Evolutionary conservation across 2,113 vertebrate genomes (phyloP).

Genomic region (Hydrochoerus hydrochaeris): DNA sequence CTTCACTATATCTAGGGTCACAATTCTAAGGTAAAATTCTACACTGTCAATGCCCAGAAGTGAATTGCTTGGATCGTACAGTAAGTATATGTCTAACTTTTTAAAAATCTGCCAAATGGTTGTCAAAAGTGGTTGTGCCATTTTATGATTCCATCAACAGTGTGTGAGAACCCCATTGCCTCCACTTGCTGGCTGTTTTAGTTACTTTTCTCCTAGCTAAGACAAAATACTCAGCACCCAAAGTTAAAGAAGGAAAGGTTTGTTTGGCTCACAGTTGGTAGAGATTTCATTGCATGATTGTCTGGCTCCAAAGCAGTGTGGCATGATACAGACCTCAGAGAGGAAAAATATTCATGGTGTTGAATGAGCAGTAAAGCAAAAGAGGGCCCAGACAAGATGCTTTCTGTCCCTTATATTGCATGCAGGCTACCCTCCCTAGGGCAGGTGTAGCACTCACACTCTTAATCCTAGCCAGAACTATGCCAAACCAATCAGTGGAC

Average conservation of each 20-base stretch:
- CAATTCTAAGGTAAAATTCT: background rate
- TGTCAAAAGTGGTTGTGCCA: background rate
- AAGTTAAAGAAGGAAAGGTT: background rate
- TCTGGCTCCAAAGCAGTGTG: background rate
- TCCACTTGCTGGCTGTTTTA: background rate
- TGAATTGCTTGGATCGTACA: background rate
- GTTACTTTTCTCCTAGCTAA: background rate
- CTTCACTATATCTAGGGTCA: background rate
- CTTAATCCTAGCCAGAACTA: background rate
- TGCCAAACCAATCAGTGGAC: background rate
- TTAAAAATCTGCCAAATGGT: background rate
- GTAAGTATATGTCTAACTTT: background rate
- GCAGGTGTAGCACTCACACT: background rate
- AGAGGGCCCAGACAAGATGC: background rate
- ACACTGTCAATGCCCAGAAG: background rate
- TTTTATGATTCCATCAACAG: background rate
- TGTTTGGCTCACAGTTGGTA: background rate
- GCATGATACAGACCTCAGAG: background rate
- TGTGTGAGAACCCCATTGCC: background rate
- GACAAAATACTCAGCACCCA: background rate
- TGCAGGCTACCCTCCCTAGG: too few species aligned
- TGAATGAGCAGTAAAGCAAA: background rate
- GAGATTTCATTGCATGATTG: background rate
- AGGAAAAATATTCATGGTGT: background rate
- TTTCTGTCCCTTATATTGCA: background rate